Evolutionary conservation across 2,888 invertebrate genomes (phyloP).

Genomic region (Thelaira solivaga): DNA sequence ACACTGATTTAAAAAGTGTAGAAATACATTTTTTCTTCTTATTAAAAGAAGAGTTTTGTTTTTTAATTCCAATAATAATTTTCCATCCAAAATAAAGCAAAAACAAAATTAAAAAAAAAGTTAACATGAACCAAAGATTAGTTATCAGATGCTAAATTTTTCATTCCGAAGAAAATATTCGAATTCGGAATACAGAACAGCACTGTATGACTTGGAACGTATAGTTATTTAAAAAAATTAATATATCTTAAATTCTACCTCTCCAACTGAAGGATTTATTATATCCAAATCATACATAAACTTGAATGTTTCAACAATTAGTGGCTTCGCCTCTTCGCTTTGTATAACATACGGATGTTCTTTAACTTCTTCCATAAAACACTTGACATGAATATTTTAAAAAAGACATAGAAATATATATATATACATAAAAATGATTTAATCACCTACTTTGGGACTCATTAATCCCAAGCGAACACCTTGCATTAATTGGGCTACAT

Average conservation of each 20-base stretch:
- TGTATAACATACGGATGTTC: slow-evolving; percentile 91
- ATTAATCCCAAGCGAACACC: slow-evolving; percentile 89
- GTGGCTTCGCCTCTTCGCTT: slow-evolving; percentile 89
- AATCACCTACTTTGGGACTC: slow-evolving; percentile 82
- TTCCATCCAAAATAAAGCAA: too few species aligned
- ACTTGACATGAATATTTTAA: slow-evolving; percentile 78
- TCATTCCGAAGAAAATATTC: too few species aligned
- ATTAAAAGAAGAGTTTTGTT: too few species aligned
- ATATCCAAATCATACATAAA: slow-evolving; percentile 95
- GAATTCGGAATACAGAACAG: too few species aligned
- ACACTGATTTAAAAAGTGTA: too few species aligned
- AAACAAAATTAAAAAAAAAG: too few species aligned
- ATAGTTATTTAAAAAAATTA: slow-evolving; percentile 60
- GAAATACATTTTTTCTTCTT: too few species aligned
- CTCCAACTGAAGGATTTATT: slow-evolving; percentile 86
- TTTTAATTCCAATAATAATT: too few species aligned
- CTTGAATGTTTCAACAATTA: slow-evolving; percentile 93
- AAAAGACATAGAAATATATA: not conserved
- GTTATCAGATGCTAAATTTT: too few species aligned
- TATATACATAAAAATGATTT: not conserved
- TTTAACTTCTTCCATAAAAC: slow-evolving; percentile 93
- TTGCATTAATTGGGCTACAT: slow-evolving; percentile 87
- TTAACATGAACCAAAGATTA: too few species aligned
- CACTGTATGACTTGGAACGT: too few species aligned
- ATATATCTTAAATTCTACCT: slow-evolving; percentile 78